Evolutionary conservation across 1,140 invertebrate species (phyloP), one percentile per base, ranked within the genome.

Genomic region (Tetramorium simillimum): DNA sequence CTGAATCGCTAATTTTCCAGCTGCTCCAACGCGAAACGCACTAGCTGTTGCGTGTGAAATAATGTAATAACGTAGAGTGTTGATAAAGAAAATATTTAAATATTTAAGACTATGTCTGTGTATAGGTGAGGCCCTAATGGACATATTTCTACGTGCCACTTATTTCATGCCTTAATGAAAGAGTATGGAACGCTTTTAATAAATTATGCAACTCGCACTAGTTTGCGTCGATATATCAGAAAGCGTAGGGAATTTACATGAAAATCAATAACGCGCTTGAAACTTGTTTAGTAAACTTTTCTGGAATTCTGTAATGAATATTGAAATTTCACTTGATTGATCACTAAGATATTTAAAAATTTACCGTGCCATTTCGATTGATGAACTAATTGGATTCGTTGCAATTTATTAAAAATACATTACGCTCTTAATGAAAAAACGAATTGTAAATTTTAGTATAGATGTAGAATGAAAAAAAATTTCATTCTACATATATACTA

Each of bases 61-160:
- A 53, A 33, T 53, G 43, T 72, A 33, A 73, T 56, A 69, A 69
- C 21, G 18, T 16, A 9, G n/a, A 24, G 24, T 56, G 46, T 16
- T 78, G 60, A 65, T 70, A 81, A 33, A 65, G 43, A 40, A 73
- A 58, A 46, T 84, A 84, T 62, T 82, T 73, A 56, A 82, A 70
- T 37, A 73, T 72, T 58, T n/a, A 58, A 56, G 5, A 56, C n/a
- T 58, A 28, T 28, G 21, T 69, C 1, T 6, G 16, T 16, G 51
- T 5, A 18, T 37, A 28, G 18, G 53, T 0, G 16, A 53, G 12
- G 16, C 14, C 10, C 33, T 81, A 56, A 81, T 81, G 46, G n/a
- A 70, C 12, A 18, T 28, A 18, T 56, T 81, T 40, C 46, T 81
- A 33, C 63, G 49, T 37, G 60, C 9, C 51, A 65, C 21, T 69